Base-by-base conservation (phyloP, 2,113 vertebrate species). In the Chascanopsetta lugubris region DNA sequence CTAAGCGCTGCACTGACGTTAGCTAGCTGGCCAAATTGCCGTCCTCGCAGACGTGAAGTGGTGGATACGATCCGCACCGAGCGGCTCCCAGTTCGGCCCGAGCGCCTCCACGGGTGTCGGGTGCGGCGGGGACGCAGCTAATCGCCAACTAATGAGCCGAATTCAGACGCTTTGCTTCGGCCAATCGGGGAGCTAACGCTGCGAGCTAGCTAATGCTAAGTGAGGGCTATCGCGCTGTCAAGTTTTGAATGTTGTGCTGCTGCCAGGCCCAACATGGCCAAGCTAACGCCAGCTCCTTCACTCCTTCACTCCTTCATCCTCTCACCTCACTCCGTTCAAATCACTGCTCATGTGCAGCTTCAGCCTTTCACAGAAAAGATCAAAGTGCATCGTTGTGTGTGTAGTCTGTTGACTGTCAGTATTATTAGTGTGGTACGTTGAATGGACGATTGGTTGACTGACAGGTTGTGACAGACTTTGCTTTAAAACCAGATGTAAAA, bases 161-260 rank as follows among this genome's bases (percentile, higher is more conserved):
- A 57, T 49, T 43, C 7, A 60, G 8, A 26, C 15, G 50, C 27
- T 61, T 53, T 50, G 36, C 32, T 20, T 17, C 49, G 45, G 45
- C 30, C 43, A 21, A 40, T 62, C 49, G 42, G 27, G 48, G 32
- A 67, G 86, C 82, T 87, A 85, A 36, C 45, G 45, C 1, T 18
- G 83, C 67, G 77, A 75, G 67, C 45, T 48, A 6, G 78, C 77
- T 87, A 83, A 75, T 58, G 84, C 32, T 75, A 45, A 62, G 58
- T 51, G 48, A 57, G 58, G 74, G 79, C 30, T 77, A 61, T 70
- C 66, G 80, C 71, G 82, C 84, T 89, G 86, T 83, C 83, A 88
- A 84, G 82, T 85, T 80, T 62, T 71, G 76, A 84, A 79, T 59
- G 21, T 58, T 60, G 2, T 55, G 63, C 59, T 51, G 69, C 58